These are phyloP conservation scores for Clarias pachynema DNA, from an alignment of 2,797 vertebrate genomes.

Conservation along the genomic window DNA sequence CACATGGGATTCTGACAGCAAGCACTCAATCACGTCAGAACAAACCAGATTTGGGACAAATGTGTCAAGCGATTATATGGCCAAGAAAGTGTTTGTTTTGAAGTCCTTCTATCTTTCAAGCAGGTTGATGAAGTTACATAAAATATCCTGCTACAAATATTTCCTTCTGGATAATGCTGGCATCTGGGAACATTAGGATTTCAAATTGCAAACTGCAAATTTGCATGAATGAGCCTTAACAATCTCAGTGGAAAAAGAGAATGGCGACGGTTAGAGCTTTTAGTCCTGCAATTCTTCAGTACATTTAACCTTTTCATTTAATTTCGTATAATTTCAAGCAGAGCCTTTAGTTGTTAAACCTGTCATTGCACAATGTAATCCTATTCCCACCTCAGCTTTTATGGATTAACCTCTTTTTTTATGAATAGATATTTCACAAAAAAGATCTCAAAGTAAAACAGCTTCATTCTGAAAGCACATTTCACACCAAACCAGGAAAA, in stretches of 20 bases:
- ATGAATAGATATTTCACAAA: not conserved
- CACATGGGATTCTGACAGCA: conserved; percentile 49
- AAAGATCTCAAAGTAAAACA: conserved; percentile 18
- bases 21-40: conserved; percentile 52
- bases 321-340: not conserved
- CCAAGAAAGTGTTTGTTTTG: conserved; percentile 32
- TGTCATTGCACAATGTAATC: not conserved
- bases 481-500: conserved; percentile 31
- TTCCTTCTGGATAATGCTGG: not conserved
- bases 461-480: conserved; percentile 28
- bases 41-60: conserved; percentile 53
- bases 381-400: not conserved
- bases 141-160: conserved; percentile 3
- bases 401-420: conserved; percentile 3
- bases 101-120: conserved; percentile 24
- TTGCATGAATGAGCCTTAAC: not conserved
- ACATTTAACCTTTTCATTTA: not conserved
- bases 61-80: conserved; percentile 40
- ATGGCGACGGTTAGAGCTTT: not conserved
- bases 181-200: not conserved
- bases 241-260: not conserved
- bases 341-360: not conserved
- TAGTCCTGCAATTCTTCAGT: not conserved
- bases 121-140: conserved; percentile 12
- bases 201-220: not conserved